Evolutionary conservation across 2,113 vertebrate species (phyloP).

Genomic region (Pterophyllum scalare): DNA sequence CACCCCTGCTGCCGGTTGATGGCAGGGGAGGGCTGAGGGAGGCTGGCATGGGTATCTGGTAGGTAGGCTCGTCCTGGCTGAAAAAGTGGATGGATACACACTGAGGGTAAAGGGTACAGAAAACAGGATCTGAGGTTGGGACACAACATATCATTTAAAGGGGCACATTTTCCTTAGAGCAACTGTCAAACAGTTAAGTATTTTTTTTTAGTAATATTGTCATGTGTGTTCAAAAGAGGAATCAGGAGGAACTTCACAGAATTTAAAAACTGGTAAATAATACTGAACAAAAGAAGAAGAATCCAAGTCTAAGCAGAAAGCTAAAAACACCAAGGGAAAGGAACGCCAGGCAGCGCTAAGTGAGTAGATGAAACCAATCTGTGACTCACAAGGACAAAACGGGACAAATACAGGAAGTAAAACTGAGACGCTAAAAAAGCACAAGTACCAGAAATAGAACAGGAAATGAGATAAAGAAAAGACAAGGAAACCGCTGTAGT

Average conservation of each 20-base stretch:
- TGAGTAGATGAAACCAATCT: background rate
- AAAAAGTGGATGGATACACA: constrained; percentile 29
- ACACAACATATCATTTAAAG: constrained; percentile 1
- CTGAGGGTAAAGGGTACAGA: constrained; percentile 20
- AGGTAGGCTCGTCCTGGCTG: constrained; percentile 15
- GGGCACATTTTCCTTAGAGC: background rate
- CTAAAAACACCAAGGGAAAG: background rate
- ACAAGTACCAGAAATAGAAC: background rate
- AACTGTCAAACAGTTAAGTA: background rate
- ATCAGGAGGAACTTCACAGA: background rate
- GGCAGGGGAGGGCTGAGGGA: constrained; percentile 47
- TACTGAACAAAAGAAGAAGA: no score
- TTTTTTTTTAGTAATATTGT: background rate
- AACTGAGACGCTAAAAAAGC: background rate
- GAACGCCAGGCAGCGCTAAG: background rate
- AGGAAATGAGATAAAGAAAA: background rate
- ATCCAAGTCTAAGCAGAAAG: background rate
- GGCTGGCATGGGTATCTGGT: constrained; percentile 45
- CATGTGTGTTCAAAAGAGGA: background rate
- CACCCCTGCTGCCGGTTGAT: constrained; percentile 72
- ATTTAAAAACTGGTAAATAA: background rate
- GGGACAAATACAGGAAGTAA: background rate
- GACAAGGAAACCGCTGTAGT: background rate
- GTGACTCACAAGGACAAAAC: background rate
- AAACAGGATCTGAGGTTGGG: background rate